Evolutionary conservation across 2,113 vertebrate genomes (phyloP).

Genomic region (Dinomys branickii): DNA sequence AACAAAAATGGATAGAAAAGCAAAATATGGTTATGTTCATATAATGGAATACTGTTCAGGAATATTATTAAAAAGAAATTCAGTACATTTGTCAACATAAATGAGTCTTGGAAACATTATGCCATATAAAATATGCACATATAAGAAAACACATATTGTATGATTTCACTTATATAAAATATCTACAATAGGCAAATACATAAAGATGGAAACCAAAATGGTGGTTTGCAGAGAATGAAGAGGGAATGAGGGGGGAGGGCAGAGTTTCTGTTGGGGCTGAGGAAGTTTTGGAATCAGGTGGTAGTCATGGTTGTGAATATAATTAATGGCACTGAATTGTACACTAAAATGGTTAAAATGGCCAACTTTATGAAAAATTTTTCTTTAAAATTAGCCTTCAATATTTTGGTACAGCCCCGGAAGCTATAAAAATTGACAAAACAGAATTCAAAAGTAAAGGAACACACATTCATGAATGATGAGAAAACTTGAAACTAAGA

Average conservation of each 20-base stretch:
- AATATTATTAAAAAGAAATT: not conserved
- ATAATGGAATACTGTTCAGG: not conserved
- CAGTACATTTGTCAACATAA: not conserved
- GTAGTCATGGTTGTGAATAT: not conserved
- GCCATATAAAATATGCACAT: not conserved
- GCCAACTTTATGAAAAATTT: not conserved
- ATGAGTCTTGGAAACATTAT: not conserved
- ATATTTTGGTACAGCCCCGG: not conserved
- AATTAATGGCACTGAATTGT: not conserved
- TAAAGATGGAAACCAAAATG: not conserved
- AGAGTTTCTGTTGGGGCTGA: not conserved
- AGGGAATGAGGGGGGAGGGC: not conserved
- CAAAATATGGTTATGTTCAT: not conserved
- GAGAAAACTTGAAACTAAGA: not conserved
- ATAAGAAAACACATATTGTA: not conserved
- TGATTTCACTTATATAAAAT: not conserved
- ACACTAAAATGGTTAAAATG: not conserved
- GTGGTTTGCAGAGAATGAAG: not conserved
- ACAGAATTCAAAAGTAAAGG: not conserved
- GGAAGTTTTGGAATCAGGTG: not conserved
- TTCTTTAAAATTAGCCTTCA: not conserved
- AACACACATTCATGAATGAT: not conserved
- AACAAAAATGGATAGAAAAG: not conserved
- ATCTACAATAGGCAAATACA: not conserved
- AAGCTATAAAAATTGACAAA: not conserved